These are phyloP conservation scores for Leptopilina drosophilae DNA, from an alignment of 2,888 invertebrate species.

Conservation along the genomic window DNA sequence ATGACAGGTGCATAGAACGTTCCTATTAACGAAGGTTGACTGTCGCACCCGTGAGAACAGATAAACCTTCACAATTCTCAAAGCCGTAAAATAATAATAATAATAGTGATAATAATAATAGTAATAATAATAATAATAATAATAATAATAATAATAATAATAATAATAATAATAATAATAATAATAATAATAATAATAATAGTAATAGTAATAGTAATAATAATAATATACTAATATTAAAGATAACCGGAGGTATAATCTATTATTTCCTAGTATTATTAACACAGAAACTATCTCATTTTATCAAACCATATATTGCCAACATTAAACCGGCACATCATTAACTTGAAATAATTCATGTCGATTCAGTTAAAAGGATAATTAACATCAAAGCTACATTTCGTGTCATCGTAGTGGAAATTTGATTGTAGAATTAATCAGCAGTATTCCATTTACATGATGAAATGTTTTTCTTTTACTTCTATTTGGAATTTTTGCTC, in stretches of 20 bases:
- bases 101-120: too few species aligned
- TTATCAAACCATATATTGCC: background rate
- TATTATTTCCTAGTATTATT: constrained; percentile 12
- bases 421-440: background rate
- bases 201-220: too few species aligned
- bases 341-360: constrained; percentile 30
- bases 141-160: too few species aligned
- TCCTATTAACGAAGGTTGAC: constrained; percentile 60
- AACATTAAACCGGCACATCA: constrained; percentile 15
- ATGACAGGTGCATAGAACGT: constrained; percentile 60
- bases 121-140: too few species aligned
- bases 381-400: background rate
- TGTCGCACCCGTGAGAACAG: constrained; percentile 54
- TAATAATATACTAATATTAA: constrained; percentile 1
- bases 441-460: too few species aligned
- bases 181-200: too few species aligned
- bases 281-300: constrained; percentile 23
- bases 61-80: constrained; percentile 11
- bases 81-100: background rate
- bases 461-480: too few species aligned
- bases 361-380: background rate
- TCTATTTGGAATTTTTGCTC: too few species aligned
- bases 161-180: too few species aligned
- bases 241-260: background rate
- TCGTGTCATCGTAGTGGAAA: background rate